Percentiles rank a stretch among this genome's conserved stretches.
Evolutionary conservation across 2,888 invertebrate genomes (phyloP).

Genomic region (Mylabris sibirica): DNA sequence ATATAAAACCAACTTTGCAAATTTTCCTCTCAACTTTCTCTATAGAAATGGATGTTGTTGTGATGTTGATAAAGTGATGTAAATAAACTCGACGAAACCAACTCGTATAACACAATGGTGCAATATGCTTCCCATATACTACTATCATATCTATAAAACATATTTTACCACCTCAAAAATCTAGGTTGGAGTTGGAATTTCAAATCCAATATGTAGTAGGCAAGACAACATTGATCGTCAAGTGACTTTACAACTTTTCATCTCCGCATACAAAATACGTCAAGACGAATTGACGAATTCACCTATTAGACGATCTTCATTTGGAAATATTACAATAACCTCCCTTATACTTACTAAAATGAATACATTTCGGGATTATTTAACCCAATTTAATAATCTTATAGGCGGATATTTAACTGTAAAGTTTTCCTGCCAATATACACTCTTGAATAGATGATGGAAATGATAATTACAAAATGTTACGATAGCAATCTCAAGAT

Average conservation of each 20-base stretch:
- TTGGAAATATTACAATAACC: not conserved
- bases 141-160: conserved; percentile 32
- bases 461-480: not conserved
- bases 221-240: conserved; percentile 18
- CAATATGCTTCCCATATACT: conserved; percentile 47
- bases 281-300: not conserved
- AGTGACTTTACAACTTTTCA: conserved; percentile 16
- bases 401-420: not conserved
- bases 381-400: conserved; percentile 1
- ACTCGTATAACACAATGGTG: conserved; percentile 49
- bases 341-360: not conserved
- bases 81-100: conserved; percentile 49
- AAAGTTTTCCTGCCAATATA: conserved; percentile 1
- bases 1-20: not conserved
- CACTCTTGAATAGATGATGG: conserved; percentile 2
- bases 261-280: not conserved
- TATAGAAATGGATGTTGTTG: conserved; percentile 5
- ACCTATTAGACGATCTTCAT: not conserved
- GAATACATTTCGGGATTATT: not conserved
- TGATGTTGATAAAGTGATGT: conserved; percentile 48
- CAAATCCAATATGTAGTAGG: conserved; percentile 24
- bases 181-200: conserved; percentile 35
- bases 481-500: not conserved
- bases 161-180: conserved; percentile 34
- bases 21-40: not conserved